These are phyloP conservation scores for Eriosoma lanigerum DNA, from an alignment of 1,140 invertebrate species.

Conservation along the genomic window DNA sequence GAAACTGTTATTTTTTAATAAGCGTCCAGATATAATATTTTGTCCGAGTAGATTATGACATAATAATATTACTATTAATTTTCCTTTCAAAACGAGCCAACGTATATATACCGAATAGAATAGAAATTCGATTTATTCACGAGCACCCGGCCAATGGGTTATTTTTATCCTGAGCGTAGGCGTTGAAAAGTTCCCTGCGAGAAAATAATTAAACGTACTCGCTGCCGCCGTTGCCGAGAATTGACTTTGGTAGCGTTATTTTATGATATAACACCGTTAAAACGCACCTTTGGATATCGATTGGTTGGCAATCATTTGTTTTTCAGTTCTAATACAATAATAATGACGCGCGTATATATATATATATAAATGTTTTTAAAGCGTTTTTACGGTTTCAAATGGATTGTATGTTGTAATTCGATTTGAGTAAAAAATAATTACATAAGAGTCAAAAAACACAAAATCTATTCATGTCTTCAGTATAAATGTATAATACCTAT, in stretches of 20 bases:
- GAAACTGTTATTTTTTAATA: too few species aligned
- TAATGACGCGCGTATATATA: too few species aligned
- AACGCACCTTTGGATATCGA: too few species aligned
- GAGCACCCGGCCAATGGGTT: constrained; percentile 16
- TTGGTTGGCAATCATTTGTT: too few species aligned
- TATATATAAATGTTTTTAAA: too few species aligned
- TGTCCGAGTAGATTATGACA: too few species aligned
- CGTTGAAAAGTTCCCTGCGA: not conserved
- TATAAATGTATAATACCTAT: not conserved
- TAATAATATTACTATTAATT: not conserved
- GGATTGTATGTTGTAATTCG: not conserved
- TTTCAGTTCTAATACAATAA: too few species aligned
- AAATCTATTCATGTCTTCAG: too few species aligned
- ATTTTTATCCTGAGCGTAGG: constrained; percentile 28
- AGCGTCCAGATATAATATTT: too few species aligned
- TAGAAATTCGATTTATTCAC: constrained; percentile 32
- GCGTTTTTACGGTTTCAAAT: not conserved
- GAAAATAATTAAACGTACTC: not conserved
- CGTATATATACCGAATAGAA: not conserved
- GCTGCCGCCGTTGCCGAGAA: not conserved
- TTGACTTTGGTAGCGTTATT: not conserved
- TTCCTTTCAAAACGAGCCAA: not conserved
- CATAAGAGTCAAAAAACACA: too few species aligned
- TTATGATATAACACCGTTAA: too few species aligned
- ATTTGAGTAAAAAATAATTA: too few species aligned